These are phyloP conservation scores for honey bee (Apis mellifera) DNA, from an alignment of 1,140 invertebrate genomes.

Conservation along the genomic window DNA sequence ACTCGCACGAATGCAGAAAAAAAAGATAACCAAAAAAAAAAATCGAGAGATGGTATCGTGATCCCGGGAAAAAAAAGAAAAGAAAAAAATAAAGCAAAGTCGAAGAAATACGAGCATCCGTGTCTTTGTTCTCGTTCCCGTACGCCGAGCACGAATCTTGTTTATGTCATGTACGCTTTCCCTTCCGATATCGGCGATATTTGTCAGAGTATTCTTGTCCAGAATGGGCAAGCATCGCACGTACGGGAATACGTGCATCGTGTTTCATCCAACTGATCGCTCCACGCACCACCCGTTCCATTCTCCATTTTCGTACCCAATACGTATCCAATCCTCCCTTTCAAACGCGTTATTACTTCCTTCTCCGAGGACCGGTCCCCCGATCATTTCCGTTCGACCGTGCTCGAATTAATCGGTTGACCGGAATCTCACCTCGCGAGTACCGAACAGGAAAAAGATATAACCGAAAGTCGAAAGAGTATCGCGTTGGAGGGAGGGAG, in stretches of 20 bases:
- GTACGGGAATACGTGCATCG: slow-evolving; percentile 41
- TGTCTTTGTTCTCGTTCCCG: slow-evolving; percentile 36
- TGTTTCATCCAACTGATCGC: slow-evolving; percentile 35
- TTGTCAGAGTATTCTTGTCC: slow-evolving; percentile 54
- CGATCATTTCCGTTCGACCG: not conserved
- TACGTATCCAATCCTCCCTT: too few species aligned
- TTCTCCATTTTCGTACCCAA: slow-evolving; percentile 26
- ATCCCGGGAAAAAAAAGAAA: too few species aligned
- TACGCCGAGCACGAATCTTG: slow-evolving; percentile 64
- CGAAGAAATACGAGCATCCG: slow-evolving; percentile 26
- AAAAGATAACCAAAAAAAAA: too few species aligned
- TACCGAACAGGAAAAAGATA: not conserved
- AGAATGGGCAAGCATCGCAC: slow-evolving; percentile 57
- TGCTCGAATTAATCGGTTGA: not conserved
- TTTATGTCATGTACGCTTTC: slow-evolving; percentile 68
- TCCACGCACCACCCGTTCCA: slow-evolving; percentile 14
- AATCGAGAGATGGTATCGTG: not conserved
- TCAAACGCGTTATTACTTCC: not conserved
- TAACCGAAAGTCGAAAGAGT: too few species aligned
- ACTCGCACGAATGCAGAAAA: too few species aligned
- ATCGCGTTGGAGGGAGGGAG: not conserved
- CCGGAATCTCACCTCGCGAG: not conserved
- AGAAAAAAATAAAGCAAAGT: slow-evolving; percentile 35
- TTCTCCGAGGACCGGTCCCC: not conserved
- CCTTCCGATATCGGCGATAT: slow-evolving; percentile 65